These are phyloP conservation scores for Hucho hucho DNA, from an alignment of 2,113 vertebrate genomes.

Conservation along the genomic window DNA sequence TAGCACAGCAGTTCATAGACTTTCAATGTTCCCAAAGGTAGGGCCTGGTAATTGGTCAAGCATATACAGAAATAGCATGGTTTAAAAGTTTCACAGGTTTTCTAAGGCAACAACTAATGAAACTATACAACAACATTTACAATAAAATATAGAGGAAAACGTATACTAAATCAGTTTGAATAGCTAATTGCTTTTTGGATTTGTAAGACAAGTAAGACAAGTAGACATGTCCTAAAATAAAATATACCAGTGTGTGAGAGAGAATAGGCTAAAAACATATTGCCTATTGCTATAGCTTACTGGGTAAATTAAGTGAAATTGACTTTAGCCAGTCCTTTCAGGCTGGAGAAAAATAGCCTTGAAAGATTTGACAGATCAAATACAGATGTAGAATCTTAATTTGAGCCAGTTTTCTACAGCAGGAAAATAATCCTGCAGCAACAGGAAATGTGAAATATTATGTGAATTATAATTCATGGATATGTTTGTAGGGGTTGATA, in stretches of 20 bases:
- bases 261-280: conserved; percentile 34
- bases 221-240: conserved; percentile 3
- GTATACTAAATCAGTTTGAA: background rate
- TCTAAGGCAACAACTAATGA: background rate
- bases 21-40: no score
- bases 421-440: no score
- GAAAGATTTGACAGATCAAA: conserved; percentile 48
- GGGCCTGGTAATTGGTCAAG: no score
- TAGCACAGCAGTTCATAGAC: background rate
- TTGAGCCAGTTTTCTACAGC: no score
- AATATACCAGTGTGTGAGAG: conserved; percentile 30
- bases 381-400: background rate
- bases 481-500: no score
- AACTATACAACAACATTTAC: background rate
- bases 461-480: no score
- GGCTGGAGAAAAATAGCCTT: conserved; percentile 33
- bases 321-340: conserved; percentile 42
- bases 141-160: conserved; percentile 1
- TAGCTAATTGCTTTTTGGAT: background rate
- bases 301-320: conserved; percentile 54
- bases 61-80: no score
- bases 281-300: conserved; percentile 46
- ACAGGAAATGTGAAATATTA: no score
- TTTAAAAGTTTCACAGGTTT: no score
- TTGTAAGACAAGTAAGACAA: background rate